These are phyloP conservation scores for Sorex araneus DNA, from an alignment of 2,113 vertebrate genomes.

Conservation along the genomic window DNA sequence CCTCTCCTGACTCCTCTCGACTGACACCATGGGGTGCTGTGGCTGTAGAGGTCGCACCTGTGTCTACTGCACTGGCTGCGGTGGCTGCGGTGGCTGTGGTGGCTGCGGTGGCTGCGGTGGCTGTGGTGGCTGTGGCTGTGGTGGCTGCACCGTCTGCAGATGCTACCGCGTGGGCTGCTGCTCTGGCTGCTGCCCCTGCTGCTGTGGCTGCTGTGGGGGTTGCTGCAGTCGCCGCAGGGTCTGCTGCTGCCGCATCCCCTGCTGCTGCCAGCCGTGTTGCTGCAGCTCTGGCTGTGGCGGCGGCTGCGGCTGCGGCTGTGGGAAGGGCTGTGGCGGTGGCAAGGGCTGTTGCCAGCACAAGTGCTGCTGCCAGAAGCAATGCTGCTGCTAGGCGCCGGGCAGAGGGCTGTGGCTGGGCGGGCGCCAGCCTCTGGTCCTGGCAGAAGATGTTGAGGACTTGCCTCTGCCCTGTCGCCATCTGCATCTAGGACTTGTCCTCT, in stretches of 20 bases:
- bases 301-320: not conserved
- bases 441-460: too few relatives aligned
- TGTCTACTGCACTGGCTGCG: rapidly evolving
- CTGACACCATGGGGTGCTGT: conserved; percentile 53
- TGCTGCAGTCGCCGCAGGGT: not conserved
- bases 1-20: not conserved
- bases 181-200: not conserved
- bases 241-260: not conserved
- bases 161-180: not conserved
- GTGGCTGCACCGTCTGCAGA: not conserved
- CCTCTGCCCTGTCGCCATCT: too few relatives aligned
- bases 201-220: not conserved
- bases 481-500: too few relatives aligned
- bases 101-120: not conserved
- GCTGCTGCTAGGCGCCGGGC: not conserved
- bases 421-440: too few relatives aligned
- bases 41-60: not conserved
- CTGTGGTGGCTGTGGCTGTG: not conserved
- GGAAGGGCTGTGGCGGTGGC: conserved; percentile 6
- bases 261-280: not conserved
- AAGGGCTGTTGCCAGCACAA: not conserved
- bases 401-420: not conserved
- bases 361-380: not conserved
- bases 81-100: not conserved
- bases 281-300: not conserved